A percentile compares a stretch with the other conserved stretches of the same genome.
These are phyloP conservation scores for Trichonephila clavata DNA, from an alignment of 1,140 invertebrate species.

Conservation along the genomic window DNA sequence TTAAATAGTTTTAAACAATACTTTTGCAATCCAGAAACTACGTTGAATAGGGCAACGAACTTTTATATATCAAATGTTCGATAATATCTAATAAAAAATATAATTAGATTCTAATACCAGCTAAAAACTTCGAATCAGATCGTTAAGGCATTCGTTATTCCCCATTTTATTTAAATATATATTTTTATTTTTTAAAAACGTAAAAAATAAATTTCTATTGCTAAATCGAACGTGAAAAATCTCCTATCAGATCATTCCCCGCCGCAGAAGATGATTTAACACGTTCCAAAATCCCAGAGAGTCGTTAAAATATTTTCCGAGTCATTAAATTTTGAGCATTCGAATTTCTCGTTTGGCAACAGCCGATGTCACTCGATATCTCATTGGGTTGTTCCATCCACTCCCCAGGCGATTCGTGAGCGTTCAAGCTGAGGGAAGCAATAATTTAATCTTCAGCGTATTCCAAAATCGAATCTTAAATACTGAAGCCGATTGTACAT, in stretches of 20 bases:
- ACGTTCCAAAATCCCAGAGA: slow-evolving; percentile 20
- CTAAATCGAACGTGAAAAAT: neutral
- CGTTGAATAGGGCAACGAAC: no score
- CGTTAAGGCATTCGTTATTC: no score
- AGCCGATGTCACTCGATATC: neutral
- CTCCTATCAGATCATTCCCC: neutral
- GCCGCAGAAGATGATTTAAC: slow-evolving; percentile 12
- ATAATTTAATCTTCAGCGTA: neutral
- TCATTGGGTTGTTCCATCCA: slow-evolving; percentile 16
- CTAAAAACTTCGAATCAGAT: no score
- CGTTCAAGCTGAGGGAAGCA: neutral
- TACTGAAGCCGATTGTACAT: neutral
- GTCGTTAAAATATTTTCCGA: slow-evolving; percentile 60
- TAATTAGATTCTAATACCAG: no score
- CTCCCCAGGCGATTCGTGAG: neutral
- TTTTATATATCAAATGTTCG: no score
- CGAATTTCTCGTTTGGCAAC: slow-evolving; percentile 38
- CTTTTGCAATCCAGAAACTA: no score
- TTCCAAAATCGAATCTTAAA: neutral
- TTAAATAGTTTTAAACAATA: no score
- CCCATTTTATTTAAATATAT: no score
- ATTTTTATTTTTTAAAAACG: no score
- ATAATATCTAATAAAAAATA: no score
- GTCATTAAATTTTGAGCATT: slow-evolving; percentile 58
- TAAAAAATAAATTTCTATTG: no score